Conservation (phyloP, 2,888 invertebrate genomes). For the Hipparchia semele region DNA sequence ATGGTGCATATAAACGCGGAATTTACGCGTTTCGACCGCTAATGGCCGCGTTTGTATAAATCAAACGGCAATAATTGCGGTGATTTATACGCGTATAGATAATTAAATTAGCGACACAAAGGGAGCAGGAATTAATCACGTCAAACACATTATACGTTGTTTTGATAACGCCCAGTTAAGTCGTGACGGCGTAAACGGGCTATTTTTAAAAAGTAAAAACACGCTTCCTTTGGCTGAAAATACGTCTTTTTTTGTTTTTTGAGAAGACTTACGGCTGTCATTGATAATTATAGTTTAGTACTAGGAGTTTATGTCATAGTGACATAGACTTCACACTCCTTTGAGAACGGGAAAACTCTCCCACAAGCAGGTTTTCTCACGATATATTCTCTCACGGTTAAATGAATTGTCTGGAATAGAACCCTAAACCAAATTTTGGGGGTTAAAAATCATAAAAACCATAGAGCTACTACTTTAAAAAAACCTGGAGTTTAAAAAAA, state of each 20-base stretch:
- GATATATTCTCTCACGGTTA: too few species aligned
- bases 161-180: constrained; percentile 32
- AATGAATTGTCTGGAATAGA: too few species aligned
- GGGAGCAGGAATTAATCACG: constrained; percentile 62
- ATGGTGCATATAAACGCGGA: constrained; percentile 25
- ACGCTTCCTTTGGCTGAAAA: background rate
- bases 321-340: too few species aligned
- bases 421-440: too few species aligned
- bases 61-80: constrained; percentile 60
- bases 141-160: constrained; percentile 41
- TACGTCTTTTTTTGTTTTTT: background rate
- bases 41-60: constrained; percentile 52
- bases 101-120: constrained; percentile 68
- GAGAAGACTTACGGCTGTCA: too few species aligned
- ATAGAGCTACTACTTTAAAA: too few species aligned
- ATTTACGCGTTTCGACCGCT: constrained; percentile 35
- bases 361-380: too few species aligned
- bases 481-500: too few species aligned
- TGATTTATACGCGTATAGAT: constrained; percentile 60
- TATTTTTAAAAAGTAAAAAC: constrained; percentile 14
- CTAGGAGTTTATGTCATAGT: too few species aligned
- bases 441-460: too few species aligned
- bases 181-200: constrained; percentile 4
- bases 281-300: too few species aligned
- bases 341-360: too few species aligned